These are phyloP conservation scores for Callopanchax toddi DNA, from an alignment of 2,113 vertebrate species.

Conservation along the genomic window DNA sequence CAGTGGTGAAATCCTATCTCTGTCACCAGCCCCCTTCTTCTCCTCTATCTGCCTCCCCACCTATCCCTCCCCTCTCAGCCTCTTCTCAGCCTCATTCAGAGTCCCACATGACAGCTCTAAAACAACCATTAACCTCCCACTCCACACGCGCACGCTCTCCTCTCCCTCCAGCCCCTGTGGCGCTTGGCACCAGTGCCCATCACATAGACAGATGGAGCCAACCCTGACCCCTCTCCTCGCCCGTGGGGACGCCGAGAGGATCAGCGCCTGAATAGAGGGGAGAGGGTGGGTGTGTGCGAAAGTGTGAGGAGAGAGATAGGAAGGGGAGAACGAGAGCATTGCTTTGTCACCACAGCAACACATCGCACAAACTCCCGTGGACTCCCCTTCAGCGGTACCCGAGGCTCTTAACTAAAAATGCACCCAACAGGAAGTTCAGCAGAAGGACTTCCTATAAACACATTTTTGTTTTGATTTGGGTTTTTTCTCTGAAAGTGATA, in stretches of 20 bases:
- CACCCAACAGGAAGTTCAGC: constrained; percentile 33
- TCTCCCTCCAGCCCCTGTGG: constrained; percentile 59
- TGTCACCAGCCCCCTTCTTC: constrained; percentile 9
- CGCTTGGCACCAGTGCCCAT: constrained; percentile 72
- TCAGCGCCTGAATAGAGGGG: constrained; percentile 55
- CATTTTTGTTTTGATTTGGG: constrained; percentile 40
- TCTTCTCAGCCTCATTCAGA: constrained; percentile 30
- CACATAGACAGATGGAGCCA: constrained; percentile 77
- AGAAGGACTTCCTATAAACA: constrained; percentile 22
- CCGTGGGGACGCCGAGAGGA: constrained; percentile 60
- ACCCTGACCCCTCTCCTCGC: constrained; percentile 73
- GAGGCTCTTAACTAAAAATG: constrained; percentile 35
- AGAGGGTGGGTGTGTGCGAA: constrained; percentile 5
- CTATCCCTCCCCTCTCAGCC: constrained; percentile 4
- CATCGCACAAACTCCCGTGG: constrained; percentile 40
- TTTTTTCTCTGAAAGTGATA: constrained; percentile 29
- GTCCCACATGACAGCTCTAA: constrained; percentile 66
- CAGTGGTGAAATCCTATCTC: constrained; percentile 25
- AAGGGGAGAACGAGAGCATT: constrained; percentile 39
- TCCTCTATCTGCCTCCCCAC: constrained; percentile 2
- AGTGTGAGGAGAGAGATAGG: constrained; percentile 15
- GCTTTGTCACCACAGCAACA: constrained; percentile 61
- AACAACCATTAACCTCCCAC: constrained; percentile 58
- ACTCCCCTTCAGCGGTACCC: constrained; percentile 41
- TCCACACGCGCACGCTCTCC: constrained; percentile 49